A percentile compares a stretch with the other conserved stretches of the same genome.
Evolutionary conservation across 2,888 invertebrate genomes (phyloP).

Genomic region (Sarcophaga carnaria): DNA sequence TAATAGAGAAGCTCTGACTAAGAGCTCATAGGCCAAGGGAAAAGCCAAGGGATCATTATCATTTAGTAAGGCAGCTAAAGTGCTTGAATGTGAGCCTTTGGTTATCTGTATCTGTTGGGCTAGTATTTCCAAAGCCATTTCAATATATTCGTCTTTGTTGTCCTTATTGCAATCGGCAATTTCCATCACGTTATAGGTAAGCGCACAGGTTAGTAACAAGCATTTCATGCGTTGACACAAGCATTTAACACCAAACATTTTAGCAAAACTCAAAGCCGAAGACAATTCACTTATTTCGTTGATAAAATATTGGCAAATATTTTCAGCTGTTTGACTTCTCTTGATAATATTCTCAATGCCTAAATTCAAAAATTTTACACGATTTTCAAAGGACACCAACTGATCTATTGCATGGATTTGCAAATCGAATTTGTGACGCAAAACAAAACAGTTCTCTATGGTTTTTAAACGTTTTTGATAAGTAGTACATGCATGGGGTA

Average conservation of each 20-base stretch:
- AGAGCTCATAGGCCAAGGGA: conserved; percentile 77
- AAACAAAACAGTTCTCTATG: conserved; percentile 75
- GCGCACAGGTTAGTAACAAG: conserved; percentile 77
- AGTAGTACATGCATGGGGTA: conserved; percentile 69
- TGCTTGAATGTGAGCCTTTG: conserved; percentile 65
- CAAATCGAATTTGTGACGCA: conserved; percentile 75
- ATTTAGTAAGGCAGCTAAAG: conserved; percentile 60
- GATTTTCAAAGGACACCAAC: conserved; percentile 71
- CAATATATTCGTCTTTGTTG: conserved; percentile 76
- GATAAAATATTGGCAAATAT: conserved; percentile 75
- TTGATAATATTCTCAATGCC: conserved; percentile 76
- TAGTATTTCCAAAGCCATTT: conserved; percentile 77
- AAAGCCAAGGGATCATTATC: conserved; percentile 77
- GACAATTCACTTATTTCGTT: conserved; percentile 76
- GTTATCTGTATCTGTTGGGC: conserved; percentile 77
- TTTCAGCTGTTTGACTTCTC: conserved; percentile 73
- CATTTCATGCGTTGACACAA: conserved; percentile 76
- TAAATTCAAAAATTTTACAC: conserved; percentile 73
- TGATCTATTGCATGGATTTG: conserved; percentile 70
- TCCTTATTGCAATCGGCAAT: conserved; percentile 74
- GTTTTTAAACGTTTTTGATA: conserved; percentile 72
- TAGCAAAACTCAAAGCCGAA: conserved; percentile 74
- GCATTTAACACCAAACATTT: conserved; percentile 74
- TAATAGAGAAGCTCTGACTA: conserved; percentile 73
- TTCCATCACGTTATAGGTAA: conserved; percentile 76